Base-by-base conservation (phyloP, 2,113 vertebrate species). In the Pluvianellus socialis region DNA sequence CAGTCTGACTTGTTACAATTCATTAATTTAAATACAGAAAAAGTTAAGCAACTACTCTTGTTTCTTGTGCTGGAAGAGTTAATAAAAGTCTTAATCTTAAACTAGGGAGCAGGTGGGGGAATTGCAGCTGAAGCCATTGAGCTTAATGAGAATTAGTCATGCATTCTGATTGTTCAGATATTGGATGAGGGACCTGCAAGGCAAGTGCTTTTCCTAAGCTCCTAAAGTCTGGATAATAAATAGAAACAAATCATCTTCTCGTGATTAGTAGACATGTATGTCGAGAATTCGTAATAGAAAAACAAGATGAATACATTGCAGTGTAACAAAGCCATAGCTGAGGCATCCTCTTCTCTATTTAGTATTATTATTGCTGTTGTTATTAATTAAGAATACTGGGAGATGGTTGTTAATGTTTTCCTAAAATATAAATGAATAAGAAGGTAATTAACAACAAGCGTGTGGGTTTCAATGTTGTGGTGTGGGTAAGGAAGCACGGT, bases 131-230 rank as follows among this genome's bases (percentile, higher is more conserved):
- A 97, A 92, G 58, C 80, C 71, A 49, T 75, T 74, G 55, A 91
- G 56, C 80, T 97, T 90, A 79, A 96, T 94, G 94, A 56, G 90
- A 96, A 76, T 93, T 88, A 83, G 74, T 71, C 70, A 65, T 90
- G 70, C 55, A n/a, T 95, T 93, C 59, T 90, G 87, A 95, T 66
- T 91, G 66, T 82, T 95, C 89, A 80, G 52, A 70, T 84, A 70
- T 53, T 86, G 62, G 79, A 79, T 96, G 28, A 92, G 70, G 33
- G 87, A 91, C 85, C 68, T 88, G 70, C 85, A 94, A 98, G 94
- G 94, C 94, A 95, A 97, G 90, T 96, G 42, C 40, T 94, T 95
- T 91, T 73, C 22, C 86, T 95, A 95, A 95, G 67, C 75, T 95
- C 75, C 88, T 87, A 20, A 97, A 93, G 83, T 91, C 65, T 91